Conservation (phyloP, 2,113 vertebrate genomes). For the Pomatorhinus ruficollis region DNA sequence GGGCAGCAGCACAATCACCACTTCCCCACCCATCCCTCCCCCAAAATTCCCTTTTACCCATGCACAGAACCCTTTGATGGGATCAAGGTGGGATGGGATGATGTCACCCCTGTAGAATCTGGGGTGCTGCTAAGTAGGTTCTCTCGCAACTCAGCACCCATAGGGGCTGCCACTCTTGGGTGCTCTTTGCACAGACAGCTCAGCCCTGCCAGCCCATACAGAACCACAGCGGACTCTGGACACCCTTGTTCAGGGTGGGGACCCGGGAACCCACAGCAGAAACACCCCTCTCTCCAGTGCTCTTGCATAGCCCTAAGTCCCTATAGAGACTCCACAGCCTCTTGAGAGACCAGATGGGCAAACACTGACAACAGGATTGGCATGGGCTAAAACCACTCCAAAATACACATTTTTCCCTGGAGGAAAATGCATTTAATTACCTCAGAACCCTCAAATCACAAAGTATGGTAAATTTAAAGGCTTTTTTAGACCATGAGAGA, state of each 20-base stretch:
- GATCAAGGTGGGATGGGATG: neutral
- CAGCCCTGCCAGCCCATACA: neutral
- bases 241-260: neutral
- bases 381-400: neutral
- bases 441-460: neutral
- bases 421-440: accelerated
- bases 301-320: neutral
- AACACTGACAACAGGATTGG: neutral
- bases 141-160: neutral
- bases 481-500: neutral
- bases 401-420: neutral
- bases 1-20: neutral
- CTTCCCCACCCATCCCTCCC: neutral
- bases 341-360: accelerated
- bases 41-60: neutral
- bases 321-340: accelerated
- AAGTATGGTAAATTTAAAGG: neutral
- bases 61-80: neutral
- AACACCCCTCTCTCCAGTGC: accelerated
- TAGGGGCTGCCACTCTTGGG: neutral
- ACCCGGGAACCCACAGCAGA: accelerated
- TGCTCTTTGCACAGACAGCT: neutral
- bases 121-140: neutral
- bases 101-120: neutral
- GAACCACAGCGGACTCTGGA: neutral